These are phyloP conservation scores for Oceanodroma leucorhoa DNA, from an alignment of 2,797 vertebrate species.

Conservation along the genomic window DNA sequence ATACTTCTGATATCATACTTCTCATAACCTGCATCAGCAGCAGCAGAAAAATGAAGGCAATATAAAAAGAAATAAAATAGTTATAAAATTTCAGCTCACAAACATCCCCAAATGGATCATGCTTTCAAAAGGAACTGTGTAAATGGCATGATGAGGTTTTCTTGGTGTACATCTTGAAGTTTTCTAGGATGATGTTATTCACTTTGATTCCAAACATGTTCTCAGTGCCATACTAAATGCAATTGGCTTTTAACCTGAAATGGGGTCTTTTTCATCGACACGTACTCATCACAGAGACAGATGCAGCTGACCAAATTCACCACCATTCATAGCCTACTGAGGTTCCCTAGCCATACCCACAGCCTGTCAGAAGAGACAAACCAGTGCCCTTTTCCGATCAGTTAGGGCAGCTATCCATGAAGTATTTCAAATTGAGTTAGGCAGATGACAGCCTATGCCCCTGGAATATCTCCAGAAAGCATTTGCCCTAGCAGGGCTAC, in stretches of 20 bases:
- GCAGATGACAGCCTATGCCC: not conserved
- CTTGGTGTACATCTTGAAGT: not conserved
- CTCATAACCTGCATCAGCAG: not conserved
- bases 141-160: not conserved
- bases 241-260: not conserved
- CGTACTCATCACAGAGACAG: not conserved
- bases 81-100: not conserved
- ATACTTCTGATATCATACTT: not conserved
- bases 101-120: not conserved
- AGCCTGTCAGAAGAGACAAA: not conserved
- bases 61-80: not conserved
- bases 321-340: not conserved
- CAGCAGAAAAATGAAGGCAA: not conserved
- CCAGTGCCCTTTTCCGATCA: not conserved
- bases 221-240: not conserved
- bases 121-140: not conserved
- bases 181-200: not conserved
- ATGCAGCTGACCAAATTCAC: not conserved
- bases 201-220: not conserved
- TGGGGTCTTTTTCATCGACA: not conserved
- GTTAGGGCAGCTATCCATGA: not conserved
- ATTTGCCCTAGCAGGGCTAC: not conserved
- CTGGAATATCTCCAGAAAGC: not conserved
- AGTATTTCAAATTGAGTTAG: not conserved
- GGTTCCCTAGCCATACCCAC: not conserved